phyloP scores from a whole-genome alignment of 2,113 vertebrate species.

The Oryzias curvinotus region DNA sequence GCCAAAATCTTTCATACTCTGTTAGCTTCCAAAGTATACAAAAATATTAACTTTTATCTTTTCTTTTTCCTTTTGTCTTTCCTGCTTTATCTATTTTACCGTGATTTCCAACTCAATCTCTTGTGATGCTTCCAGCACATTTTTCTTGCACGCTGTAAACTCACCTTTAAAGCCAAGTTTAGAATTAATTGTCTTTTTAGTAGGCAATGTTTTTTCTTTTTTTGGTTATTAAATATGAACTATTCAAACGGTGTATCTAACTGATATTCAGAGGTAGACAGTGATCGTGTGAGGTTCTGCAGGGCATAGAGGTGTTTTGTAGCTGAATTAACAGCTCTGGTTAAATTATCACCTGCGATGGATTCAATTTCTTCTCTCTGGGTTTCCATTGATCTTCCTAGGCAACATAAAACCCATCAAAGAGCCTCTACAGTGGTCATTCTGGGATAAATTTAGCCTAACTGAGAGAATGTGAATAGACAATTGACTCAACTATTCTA shows the following conservation, averaged over 20 bases:
- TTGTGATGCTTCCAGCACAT: constrained; percentile 1
- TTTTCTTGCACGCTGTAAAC: constrained; percentile 10
- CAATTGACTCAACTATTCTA: constrained; percentile 23
- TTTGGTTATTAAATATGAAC: constrained; percentile 23
- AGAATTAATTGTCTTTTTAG: constrained; percentile 3
- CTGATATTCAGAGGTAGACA: constrained; percentile 23
- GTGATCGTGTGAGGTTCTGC: constrained; percentile 33
- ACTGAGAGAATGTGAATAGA: constrained; percentile 26
- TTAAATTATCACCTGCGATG: constrained; percentile 39
- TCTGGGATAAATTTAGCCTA: constrained; percentile 2
- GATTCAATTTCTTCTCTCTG: constrained; percentile 35
- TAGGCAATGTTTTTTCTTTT: constrained; percentile 10
- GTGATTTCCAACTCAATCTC: neutral
- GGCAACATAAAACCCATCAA: constrained; percentile 24
- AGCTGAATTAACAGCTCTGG: constrained; percentile 30
- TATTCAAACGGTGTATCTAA: constrained; percentile 14
- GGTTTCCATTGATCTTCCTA: constrained; percentile 40
- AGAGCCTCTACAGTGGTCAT: neutral
- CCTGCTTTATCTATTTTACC: neutral
- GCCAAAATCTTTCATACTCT: neutral
- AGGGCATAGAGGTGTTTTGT: constrained; percentile 8
- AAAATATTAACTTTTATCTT: constrained; percentile 7
- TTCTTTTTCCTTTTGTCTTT: neutral
- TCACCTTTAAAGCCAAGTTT: neutral
- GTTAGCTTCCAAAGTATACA: neutral